Base-by-base conservation (phyloP, 2,113 vertebrate species). In the Apaloderma vittatum region DNA sequence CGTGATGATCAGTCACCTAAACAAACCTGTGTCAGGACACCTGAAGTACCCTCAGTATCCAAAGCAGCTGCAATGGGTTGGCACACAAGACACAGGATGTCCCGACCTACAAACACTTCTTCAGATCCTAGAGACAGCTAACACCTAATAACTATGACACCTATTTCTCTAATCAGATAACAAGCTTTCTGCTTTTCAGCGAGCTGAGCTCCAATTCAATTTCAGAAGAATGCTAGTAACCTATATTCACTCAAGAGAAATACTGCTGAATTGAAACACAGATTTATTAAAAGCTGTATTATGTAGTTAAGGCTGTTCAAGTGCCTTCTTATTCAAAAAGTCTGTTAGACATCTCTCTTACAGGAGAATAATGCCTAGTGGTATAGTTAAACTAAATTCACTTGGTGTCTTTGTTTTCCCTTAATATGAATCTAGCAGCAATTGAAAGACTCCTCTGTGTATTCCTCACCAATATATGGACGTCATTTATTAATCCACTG, bases 211-310 rank as follows among this genome's bases (percentile, higher is more conserved):
- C 57, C 72, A 79, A 24, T 15, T 57, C 73, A 23, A 6, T n/a
- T 70, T 83, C 76, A 89, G 51, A 40, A 62, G 12, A 78, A 54
- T 17, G 40, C 17, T 27, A 65, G 22, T 9, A 73, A 63, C 36
- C 13, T 71, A 26, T 10, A 20, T 46, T 70, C 6, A 19, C 71
- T 32, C 46, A 55, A 27, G 26, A 62, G 48, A 70, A 92, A 89
- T 63, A 34, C 7, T n/a, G 63, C 78, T 85, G 86, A 92, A 88
- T 70, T 36, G 81, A 96, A 94, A 67, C 74, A 81, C 32, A 43
- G 36, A 58, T 73, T 71, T 95, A 82, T 70, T 62, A 61, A 84
- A 94, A 78, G 57, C 52, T 75, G 63, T 70, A 63, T 34, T 49
- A 71, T 8, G 72, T 4, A 26, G 54, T 49, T 52, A 30, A 19